Percentiles rank a stretch among this genome's conserved stretches.
Evolutionary conservation across 2,888 invertebrate species (phyloP).

Genomic region (Cantharis rustica): DNA sequence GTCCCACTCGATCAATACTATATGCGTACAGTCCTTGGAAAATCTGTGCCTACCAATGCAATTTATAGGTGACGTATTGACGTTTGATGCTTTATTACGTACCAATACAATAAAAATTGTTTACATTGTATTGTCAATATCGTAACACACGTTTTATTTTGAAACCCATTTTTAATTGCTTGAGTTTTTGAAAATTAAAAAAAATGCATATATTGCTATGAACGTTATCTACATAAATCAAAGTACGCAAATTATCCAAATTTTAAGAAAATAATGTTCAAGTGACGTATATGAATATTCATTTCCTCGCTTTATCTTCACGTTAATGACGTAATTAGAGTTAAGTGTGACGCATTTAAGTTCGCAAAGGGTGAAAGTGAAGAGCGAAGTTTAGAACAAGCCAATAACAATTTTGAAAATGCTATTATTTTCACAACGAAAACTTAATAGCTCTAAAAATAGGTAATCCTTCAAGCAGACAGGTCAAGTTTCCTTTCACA

Average conservation of each 20-base stretch:
- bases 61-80: slow-evolving; percentile 30
- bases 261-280: neutral
- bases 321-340: neutral
- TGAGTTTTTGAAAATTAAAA: neutral
- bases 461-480: neutral
- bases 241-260: neutral
- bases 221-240: neutral
- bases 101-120: neutral
- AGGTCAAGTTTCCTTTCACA: neutral
- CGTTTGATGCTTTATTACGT: slow-evolving; percentile 7
- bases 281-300: neutral
- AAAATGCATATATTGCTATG: neutral
- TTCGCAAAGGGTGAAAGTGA: neutral
- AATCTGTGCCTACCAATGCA: slow-evolving; percentile 39
- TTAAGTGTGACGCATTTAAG: neutral
- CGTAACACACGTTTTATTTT: neutral
- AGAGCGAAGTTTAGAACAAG: neutral
- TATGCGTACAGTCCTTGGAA: slow-evolving; percentile 43
- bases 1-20: slow-evolving; percentile 46
- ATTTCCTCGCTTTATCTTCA: neutral
- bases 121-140: neutral
- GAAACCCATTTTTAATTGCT: neutral
- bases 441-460: neutral
- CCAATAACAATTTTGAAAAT: neutral
- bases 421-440: neutral